These are phyloP conservation scores for Euplagia quadripunctaria DNA, from an alignment of 2,888 invertebrate species.

Conservation along the genomic window DNA sequence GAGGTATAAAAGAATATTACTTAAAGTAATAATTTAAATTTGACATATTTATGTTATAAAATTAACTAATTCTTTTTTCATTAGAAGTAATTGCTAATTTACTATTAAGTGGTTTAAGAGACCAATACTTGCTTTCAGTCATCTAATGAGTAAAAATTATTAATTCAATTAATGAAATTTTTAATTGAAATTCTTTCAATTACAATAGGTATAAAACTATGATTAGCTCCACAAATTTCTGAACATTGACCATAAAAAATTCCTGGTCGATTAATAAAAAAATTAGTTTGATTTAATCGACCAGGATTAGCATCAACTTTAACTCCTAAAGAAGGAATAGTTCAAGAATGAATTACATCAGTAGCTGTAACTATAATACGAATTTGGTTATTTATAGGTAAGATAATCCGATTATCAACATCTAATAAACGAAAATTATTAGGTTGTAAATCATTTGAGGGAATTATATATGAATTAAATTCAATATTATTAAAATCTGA, in stretches of 20 bases:
- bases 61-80: slow-evolving; percentile 88
- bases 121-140: slow-evolving; percentile 91
- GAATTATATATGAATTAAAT: slow-evolving; percentile 89
- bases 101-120: slow-evolving; percentile 91
- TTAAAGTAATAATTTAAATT: slow-evolving; percentile 87
- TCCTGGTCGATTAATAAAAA: slow-evolving; percentile 89
- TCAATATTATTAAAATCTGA: slow-evolving; percentile 87
- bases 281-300: slow-evolving; percentile 89
- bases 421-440: slow-evolving; percentile 88
- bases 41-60: slow-evolving; percentile 89
- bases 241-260: slow-evolving; percentile 92
- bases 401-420: slow-evolving; percentile 88
- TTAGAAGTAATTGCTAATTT: slow-evolving; percentile 89
- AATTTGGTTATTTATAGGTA: slow-evolving; percentile 89
- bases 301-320: slow-evolving; percentile 90
- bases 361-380: slow-evolving; percentile 88
- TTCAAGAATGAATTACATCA: slow-evolving; percentile 91
- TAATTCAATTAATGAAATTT: slow-evolving; percentile 88
- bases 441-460: slow-evolving; percentile 64
- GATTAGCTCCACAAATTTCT: slow-evolving; percentile 93
- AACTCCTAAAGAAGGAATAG: slow-evolving; percentile 88
- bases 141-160: slow-evolving; percentile 87
- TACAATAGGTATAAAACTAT: slow-evolving; percentile 93
- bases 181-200: slow-evolving; percentile 87
- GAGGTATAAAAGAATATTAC: slow-evolving; percentile 90